phyloP scores from a whole-genome alignment of 2,888 invertebrate genomes.

The Troglohyphantes excavatus region DNA sequence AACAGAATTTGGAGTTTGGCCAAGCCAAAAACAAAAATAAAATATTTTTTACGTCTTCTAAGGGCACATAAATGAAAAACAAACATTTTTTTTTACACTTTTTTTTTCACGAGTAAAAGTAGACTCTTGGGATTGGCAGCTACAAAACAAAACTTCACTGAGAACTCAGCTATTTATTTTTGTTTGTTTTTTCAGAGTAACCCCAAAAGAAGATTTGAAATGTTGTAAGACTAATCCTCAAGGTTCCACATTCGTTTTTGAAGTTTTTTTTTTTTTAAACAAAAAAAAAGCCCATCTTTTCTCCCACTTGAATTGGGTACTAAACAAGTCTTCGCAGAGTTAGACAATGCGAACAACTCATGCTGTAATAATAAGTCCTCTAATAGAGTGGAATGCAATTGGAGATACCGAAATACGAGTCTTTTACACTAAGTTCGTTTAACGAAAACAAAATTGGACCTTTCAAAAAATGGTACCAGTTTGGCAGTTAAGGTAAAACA shows the following conservation, averaged over 20 bases:
- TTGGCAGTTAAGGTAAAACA: no score
- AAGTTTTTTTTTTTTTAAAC: neutral
- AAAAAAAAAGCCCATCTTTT: neutral
- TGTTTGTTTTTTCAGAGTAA: neutral
- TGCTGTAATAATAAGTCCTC: neutral
- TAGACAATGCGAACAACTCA: neutral
- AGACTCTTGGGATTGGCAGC: neutral
- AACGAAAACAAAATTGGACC: no score
- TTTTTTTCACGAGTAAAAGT: neutral
- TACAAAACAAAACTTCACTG: conserved; percentile 4
- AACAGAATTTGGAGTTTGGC: neutral
- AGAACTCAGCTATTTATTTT: neutral
- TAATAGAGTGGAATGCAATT: neutral
- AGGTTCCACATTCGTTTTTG: neutral
- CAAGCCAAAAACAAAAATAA: neutral
- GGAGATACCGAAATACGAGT: no score
- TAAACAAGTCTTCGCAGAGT: neutral
- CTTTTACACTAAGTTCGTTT: no score
- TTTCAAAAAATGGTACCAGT: no score
- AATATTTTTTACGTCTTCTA: neutral
- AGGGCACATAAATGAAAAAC: neutral
- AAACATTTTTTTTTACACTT: neutral
- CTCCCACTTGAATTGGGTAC: neutral
- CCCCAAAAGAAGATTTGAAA: neutral
- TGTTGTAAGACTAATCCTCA: conserved; percentile 1